These are phyloP conservation scores for Rhinopithecus roxellana DNA, from an alignment of 2,113 vertebrate genomes.

Conservation along the genomic window DNA sequence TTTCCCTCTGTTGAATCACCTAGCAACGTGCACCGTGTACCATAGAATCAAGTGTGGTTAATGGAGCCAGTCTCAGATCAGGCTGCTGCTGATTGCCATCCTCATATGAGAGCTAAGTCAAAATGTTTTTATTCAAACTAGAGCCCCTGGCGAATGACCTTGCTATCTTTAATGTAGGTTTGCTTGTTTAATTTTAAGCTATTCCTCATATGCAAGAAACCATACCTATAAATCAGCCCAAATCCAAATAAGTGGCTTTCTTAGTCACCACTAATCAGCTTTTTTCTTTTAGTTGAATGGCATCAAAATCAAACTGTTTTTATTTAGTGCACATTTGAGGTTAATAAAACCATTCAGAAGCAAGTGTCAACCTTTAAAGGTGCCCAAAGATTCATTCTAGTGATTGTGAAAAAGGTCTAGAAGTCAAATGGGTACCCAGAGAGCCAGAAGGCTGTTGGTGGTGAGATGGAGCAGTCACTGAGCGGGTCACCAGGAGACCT, in stretches of 20 bases:
- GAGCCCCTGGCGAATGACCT: not conserved
- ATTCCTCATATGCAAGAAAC: constrained; percentile 27
- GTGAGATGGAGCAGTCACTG: not conserved
- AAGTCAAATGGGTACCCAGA: not conserved
- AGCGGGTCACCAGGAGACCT: not conserved
- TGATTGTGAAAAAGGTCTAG: constrained; percentile 7
- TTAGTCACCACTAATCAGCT: not conserved
- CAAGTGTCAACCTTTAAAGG: not conserved
- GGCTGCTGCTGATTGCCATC: not conserved
- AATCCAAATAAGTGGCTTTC: not conserved
- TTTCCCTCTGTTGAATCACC: constrained; percentile 65
- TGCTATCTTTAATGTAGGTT: not conserved
- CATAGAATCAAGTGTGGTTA: not conserved
- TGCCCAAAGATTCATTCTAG: not conserved
- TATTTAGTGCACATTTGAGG: not conserved
- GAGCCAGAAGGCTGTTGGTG: not conserved
- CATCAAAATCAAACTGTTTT: constrained; percentile 6
- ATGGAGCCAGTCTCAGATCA: constrained; percentile 48
- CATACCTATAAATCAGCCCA: not conserved
- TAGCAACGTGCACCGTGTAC: constrained; percentile 62
- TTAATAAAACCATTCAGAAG: constrained; percentile 39
- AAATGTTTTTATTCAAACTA: not conserved
- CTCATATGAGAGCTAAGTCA: constrained; percentile 26
- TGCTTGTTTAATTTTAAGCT: constrained; percentile 53
- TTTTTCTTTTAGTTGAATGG: not conserved